phyloP scores from a whole-genome alignment of 1,140 invertebrate species.

The Drosophila pachea region DNA sequence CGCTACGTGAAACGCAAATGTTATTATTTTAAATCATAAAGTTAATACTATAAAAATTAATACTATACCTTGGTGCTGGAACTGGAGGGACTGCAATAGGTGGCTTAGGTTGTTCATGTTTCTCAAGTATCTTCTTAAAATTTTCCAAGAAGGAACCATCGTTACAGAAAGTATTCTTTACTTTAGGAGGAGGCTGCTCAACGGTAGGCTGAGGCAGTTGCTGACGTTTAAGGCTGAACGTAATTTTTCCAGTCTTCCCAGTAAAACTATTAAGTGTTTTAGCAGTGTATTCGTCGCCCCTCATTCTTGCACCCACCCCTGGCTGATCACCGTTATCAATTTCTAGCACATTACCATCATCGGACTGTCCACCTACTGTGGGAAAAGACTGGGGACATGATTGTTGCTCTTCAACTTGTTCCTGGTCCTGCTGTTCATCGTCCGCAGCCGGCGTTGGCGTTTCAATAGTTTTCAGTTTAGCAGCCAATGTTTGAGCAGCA shows the following conservation, averaged over 20 bases:
- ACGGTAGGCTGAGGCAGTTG: constrained; percentile 59
- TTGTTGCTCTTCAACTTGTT: constrained; percentile 34
- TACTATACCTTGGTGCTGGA: constrained; percentile 36
- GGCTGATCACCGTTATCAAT: constrained; percentile 21
- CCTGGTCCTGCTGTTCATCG: constrained; percentile 35
- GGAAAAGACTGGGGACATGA: neutral
- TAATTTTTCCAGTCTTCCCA: constrained; percentile 72
- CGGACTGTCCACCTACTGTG: neutral
- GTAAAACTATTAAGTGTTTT: constrained; percentile 65
- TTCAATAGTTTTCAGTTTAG: constrained; percentile 61
- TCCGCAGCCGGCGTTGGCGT: constrained; percentile 15
- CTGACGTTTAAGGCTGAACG: constrained; percentile 63
- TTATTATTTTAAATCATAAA: too few species aligned
- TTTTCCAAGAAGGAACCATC: constrained; percentile 88
- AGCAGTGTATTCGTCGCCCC: constrained; percentile 36
- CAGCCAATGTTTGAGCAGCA: constrained; percentile 65
- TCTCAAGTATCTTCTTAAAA: constrained; percentile 84
- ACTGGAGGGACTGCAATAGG: constrained; percentile 62
- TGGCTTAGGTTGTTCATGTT: constrained; percentile 77
- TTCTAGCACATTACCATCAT: constrained; percentile 37
- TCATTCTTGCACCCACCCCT: constrained; percentile 20
- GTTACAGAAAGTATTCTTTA: constrained; percentile 84
- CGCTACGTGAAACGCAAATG: constrained; percentile 5
- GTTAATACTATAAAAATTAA: too few species aligned
- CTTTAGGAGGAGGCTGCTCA: constrained; percentile 67